Conservation (phyloP, 1,140 invertebrate genomes). For the Asobara japonica region DNA sequence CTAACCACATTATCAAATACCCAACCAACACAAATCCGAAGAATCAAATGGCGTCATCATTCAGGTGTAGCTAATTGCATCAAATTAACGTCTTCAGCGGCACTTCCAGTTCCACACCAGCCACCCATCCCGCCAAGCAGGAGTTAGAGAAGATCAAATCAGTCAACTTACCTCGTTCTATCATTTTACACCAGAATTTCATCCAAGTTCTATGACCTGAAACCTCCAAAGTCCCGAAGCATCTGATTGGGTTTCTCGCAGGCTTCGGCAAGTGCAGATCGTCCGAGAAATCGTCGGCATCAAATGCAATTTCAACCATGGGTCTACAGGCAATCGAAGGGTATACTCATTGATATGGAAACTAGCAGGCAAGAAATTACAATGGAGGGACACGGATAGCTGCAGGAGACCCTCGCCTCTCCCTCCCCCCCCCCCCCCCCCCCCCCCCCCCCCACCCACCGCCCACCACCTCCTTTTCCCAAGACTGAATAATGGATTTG, state of each 20-base stretch:
- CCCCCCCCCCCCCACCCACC: neutral
- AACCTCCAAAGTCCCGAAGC: neutral
- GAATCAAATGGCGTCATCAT: too few relatives aligned
- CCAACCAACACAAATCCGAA: too few relatives aligned
- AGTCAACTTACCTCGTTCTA: too few relatives aligned
- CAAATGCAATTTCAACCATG: constrained; percentile 31
- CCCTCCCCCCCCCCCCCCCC: neutral
- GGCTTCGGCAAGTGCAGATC: neutral
- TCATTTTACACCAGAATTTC: too few relatives aligned
- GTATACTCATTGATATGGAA: constrained; percentile 55
- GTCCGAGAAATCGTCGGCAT: constrained; percentile 15
- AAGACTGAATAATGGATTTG: constrained; percentile 58
- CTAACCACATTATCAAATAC: too few relatives aligned
- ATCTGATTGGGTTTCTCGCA: neutral
- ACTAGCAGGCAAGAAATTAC: constrained; percentile 58
- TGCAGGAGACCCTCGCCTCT: constrained; percentile 31
- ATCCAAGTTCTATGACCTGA: neutral
- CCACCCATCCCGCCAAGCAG: too few relatives aligned
- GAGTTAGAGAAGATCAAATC: too few relatives aligned
- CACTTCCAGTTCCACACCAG: too few relatives aligned
- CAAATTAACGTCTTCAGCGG: too few relatives aligned
- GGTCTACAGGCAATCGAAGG: neutral
- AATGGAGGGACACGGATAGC: constrained; percentile 56
- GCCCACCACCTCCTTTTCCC: too few relatives aligned
- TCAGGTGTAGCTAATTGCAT: too few relatives aligned